Conservation (phyloP, 2,797 vertebrate species). For the Cheirogaleus major region DNA sequence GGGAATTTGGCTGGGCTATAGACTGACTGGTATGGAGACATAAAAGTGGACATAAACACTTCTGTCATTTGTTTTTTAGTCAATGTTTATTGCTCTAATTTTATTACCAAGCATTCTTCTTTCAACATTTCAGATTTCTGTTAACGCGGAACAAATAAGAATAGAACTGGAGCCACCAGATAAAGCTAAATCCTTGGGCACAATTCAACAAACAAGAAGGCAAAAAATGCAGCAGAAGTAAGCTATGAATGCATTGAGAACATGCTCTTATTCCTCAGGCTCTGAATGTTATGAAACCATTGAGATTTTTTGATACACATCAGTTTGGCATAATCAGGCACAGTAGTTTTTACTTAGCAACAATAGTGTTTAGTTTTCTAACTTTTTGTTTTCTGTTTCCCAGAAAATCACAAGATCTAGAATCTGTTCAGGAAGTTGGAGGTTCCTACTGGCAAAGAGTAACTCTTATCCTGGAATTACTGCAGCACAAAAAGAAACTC, state of each 20-base stretch:
- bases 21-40: not conserved
- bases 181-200: slow-evolving; percentile 85
- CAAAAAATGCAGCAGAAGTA: slow-evolving; percentile 90
- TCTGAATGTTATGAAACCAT: accelerated
- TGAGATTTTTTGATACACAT: not conserved
- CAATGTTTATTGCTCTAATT: not conserved
- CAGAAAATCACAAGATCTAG: slow-evolving; percentile 88
- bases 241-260: not conserved
- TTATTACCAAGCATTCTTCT: not conserved
- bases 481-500: slow-evolving; percentile 99
- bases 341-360: not conserved
- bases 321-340: accelerated
- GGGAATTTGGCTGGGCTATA: not conserved
- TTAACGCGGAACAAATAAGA: slow-evolving; percentile 92
- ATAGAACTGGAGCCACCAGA: slow-evolving; percentile 91
- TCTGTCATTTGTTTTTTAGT: not conserved
- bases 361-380: not conserved
- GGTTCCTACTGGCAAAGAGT: slow-evolving; percentile 91
- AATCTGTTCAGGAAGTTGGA: slow-evolving; percentile 75
- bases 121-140: slow-evolving; percentile 87
- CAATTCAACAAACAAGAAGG: slow-evolving; percentile 93
- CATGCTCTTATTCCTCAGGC: not conserved
- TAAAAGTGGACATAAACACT: not conserved
- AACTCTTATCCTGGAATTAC: slow-evolving; percentile 94
- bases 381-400: slow-evolving; percentile 2